A percentile compares a stretch with the other conserved stretches of the same genome.
phyloP scores from a whole-genome alignment of 2,113 vertebrate genomes.

The Camelus dromedarius region DNA sequence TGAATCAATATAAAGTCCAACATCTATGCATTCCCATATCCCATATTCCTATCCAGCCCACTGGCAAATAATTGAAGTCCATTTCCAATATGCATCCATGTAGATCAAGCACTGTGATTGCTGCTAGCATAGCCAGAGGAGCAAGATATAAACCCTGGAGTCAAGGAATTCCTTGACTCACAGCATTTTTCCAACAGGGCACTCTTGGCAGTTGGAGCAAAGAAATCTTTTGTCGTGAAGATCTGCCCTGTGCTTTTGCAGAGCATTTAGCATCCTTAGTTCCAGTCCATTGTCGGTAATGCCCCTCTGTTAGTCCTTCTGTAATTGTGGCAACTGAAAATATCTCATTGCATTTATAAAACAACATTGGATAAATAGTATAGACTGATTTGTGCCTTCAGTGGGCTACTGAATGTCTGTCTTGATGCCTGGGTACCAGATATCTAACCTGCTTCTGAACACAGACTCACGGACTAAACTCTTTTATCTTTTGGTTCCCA shows the following conservation, averaged over 20 bases:
- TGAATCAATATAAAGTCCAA: constrained; percentile 1
- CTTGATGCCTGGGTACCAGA: not conserved
- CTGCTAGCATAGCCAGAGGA: not conserved
- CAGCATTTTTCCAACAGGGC: not conserved
- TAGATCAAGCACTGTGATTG: not conserved
- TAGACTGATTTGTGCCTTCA: not conserved
- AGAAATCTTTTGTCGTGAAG: not conserved
- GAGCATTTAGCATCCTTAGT: not conserved
- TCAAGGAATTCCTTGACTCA: not conserved
- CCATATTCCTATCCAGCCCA: not conserved
- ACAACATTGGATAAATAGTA: not conserved
- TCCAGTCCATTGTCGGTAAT: fast-evolving
- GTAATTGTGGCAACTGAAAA: not conserved
- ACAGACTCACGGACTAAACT: not conserved
- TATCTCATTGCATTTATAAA: not conserved
- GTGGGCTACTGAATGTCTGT: not conserved
- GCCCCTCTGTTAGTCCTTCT: not conserved
- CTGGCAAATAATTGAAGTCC: not conserved
- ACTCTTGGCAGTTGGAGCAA: not conserved
- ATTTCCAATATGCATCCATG: not conserved
- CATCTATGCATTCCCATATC: not conserved
- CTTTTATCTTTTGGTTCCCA: not conserved
- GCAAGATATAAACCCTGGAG: fast-evolving
- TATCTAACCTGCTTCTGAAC: not conserved
- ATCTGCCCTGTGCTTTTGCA: not conserved